A percentile compares a stretch with the other conserved stretches of the same genome.
phyloP scores from a whole-genome alignment of 2,797 vertebrate genomes.

The Circus cinereus region DNA sequence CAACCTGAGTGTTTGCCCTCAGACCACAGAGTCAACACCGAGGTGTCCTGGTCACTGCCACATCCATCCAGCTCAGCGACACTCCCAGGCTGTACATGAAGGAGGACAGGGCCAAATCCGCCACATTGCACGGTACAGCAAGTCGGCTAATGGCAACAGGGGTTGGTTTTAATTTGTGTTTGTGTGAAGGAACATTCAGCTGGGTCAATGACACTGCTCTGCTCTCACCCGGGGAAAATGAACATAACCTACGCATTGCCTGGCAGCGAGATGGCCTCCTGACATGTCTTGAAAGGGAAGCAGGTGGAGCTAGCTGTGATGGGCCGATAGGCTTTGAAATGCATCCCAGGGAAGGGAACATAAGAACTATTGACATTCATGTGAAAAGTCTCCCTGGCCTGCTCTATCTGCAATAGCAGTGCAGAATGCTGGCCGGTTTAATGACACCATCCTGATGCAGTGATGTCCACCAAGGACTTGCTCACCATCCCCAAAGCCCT shows the following conservation, averaged over 20 bases:
- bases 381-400: neutral
- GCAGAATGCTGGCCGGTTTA: neutral
- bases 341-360: neutral
- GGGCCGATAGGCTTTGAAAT: constrained; percentile 9
- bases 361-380: neutral
- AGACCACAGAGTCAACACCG: neutral
- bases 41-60: neutral
- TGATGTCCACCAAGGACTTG: neutral
- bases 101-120: neutral
- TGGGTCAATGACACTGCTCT: constrained; percentile 14
- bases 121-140: fast-evolving
- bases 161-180: constrained; percentile 27
- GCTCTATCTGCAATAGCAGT: neutral
- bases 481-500: neutral
- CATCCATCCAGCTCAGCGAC: neutral
- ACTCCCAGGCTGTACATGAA: neutral
- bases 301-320: neutral
- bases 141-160: neutral
- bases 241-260: neutral
- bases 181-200: neutral
- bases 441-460: neutral
- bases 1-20: neutral
- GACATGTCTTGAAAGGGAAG: constrained; percentile 22
- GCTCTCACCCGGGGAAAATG: neutral
- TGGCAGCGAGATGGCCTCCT: neutral